Conservation (phyloP, 2,888 invertebrate genomes). For the Chrysina gloriosa region DNA sequence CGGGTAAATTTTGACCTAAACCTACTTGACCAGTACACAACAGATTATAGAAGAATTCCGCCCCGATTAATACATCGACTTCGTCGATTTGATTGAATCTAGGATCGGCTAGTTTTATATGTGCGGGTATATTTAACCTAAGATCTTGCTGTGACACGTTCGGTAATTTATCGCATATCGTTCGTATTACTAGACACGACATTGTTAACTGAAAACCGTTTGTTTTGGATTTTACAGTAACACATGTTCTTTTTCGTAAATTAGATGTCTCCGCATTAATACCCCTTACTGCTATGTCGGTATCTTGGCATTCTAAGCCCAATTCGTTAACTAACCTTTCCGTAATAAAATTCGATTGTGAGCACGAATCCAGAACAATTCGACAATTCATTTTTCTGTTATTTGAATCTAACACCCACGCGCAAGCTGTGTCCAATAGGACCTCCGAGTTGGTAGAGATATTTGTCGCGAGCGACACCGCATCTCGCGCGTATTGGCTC, state of each 20-base stretch:
- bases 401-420: not conserved
- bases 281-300: not conserved
- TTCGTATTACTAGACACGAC: not conserved
- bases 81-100: too few species aligned
- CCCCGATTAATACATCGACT: too few species aligned
- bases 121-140: not conserved
- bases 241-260: not conserved
- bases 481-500: too few species aligned
- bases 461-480: too few species aligned
- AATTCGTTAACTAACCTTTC: not conserved
- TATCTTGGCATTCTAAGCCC: not conserved
- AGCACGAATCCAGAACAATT: not conserved
- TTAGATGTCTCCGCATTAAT: too few species aligned
- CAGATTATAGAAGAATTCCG: not conserved
- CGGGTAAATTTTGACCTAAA: not conserved
- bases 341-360: not conserved
- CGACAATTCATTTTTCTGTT: too few species aligned
- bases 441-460: too few species aligned
- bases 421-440: too few species aligned
- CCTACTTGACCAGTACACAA: not conserved
- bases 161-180: not conserved
- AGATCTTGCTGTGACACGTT: not conserved
- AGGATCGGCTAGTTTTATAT: not conserved
- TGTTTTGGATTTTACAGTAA: not conserved
- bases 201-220: not conserved